A percentile compares a stretch with the other conserved stretches of the same genome.
phyloP scores from a whole-genome alignment of 2,797 vertebrate species.

The Helostoma temminkii region DNA sequence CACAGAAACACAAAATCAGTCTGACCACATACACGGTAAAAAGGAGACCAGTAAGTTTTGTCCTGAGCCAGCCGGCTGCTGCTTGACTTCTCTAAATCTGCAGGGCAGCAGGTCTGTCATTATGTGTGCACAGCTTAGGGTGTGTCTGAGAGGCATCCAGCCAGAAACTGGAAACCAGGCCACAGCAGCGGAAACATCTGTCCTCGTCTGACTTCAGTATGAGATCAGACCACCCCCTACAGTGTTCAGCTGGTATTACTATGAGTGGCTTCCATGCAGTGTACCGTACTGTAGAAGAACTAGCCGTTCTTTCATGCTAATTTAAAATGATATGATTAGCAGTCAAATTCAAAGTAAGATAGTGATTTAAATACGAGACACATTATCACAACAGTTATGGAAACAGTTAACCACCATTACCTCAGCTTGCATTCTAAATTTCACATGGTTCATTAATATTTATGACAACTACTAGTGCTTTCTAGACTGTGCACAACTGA shows the following conservation, averaged over 20 bases:
- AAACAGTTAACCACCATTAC: too few relatives aligned
- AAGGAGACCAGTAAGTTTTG: slow-evolving; percentile 15
- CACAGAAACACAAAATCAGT: slow-evolving; percentile 59
- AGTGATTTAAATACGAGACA: too few relatives aligned
- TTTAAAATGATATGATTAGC: too few relatives aligned
- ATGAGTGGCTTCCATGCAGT: neutral
- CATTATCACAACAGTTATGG: too few relatives aligned
- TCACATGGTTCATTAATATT: too few relatives aligned
- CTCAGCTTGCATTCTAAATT: too few relatives aligned
- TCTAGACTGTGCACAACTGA: too few relatives aligned
- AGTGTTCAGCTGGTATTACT: slow-evolving; percentile 20
- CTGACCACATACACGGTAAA: slow-evolving; percentile 38
- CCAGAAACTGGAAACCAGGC: slow-evolving; percentile 67
- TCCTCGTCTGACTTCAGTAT: slow-evolving; percentile 1
- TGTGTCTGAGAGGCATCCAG: slow-evolving; percentile 69
- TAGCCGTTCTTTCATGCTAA: too few relatives aligned
- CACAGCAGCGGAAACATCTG: slow-evolving; percentile 63
- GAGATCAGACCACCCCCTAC: slow-evolving; percentile 43
- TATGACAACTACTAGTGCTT: too few relatives aligned
- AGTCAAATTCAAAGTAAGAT: too few relatives aligned
- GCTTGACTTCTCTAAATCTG: slow-evolving; percentile 51
- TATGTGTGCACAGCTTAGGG: slow-evolving; percentile 69
- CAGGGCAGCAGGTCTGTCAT: slow-evolving; percentile 69
- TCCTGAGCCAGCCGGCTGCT: slow-evolving; percentile 39
- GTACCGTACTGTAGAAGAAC: too few relatives aligned